Conservation (phyloP, 2,797 vertebrate species). For the Mallotus villosus region DNA sequence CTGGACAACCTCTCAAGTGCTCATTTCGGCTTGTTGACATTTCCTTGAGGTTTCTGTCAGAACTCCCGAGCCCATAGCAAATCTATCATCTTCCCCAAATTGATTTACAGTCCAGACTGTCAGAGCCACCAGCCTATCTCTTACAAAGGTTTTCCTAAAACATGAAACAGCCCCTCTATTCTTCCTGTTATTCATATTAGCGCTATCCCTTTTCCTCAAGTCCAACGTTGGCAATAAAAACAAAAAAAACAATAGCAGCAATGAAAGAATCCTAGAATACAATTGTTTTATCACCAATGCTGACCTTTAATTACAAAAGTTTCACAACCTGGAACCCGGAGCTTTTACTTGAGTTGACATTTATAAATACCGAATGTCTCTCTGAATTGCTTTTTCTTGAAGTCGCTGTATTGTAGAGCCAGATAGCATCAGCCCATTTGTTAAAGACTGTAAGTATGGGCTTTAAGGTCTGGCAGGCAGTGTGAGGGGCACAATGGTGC, state of each 20-base stretch:
- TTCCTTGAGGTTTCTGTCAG: slow-evolving; percentile 12
- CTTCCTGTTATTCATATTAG: slow-evolving; percentile 35
- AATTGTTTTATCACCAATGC: slow-evolving; percentile 65
- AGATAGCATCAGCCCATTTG: slow-evolving; percentile 78
- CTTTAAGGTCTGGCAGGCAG: slow-evolving; percentile 44
- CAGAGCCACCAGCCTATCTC: background rate
- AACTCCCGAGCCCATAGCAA: slow-evolving; percentile 10
- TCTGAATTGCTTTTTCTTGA: slow-evolving; percentile 73
- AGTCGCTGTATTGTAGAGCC: slow-evolving; percentile 60
- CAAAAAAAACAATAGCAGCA: slow-evolving; percentile 38
- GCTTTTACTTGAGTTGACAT: slow-evolving; percentile 77
- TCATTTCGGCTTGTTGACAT: background rate
- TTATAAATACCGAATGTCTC: slow-evolving; percentile 77
- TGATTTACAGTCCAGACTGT: slow-evolving; percentile 20
- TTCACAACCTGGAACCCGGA: slow-evolving; percentile 61
- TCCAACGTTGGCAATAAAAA: too few relatives aligned
- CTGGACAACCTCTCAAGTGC: background rate
- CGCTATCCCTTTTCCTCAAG: slow-evolving; percentile 19
- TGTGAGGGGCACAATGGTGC: slow-evolving; percentile 62
- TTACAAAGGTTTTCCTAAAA: slow-evolving; percentile 19
- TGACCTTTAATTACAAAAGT: slow-evolving; percentile 83
- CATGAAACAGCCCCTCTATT: slow-evolving; percentile 44
- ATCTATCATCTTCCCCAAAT: slow-evolving; percentile 23
- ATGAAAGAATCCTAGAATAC: slow-evolving; percentile 49
- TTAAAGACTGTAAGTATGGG: slow-evolving; percentile 65